A percentile compares a stretch with the other conserved stretches of the same genome.
Conservation (phyloP, 2,888 invertebrate genomes). For the Stenolophus ochropezus region DNA sequence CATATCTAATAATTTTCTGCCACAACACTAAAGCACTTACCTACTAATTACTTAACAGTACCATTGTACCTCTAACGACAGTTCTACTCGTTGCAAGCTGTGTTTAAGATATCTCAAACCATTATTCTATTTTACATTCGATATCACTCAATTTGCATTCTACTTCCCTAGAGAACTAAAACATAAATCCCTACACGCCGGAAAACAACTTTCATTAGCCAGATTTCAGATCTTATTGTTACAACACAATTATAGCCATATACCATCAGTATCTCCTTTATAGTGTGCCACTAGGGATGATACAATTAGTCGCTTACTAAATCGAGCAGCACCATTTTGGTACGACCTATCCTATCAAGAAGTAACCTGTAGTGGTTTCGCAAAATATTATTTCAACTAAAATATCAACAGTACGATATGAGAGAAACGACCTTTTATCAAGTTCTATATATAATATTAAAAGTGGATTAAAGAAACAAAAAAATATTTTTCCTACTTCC, state of each 20-base stretch:
- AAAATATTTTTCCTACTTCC: too few relatives aligned
- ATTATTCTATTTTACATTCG: background rate
- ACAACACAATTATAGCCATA: background rate
- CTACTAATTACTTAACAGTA: background rate
- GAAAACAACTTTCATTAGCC: constrained; percentile 13
- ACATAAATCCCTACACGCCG: constrained; percentile 23
- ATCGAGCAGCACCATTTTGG: too few relatives aligned
- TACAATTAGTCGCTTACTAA: background rate
- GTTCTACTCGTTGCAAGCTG: background rate
- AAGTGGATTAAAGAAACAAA: too few relatives aligned
- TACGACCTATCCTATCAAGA: too few relatives aligned
- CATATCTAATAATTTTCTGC: background rate
- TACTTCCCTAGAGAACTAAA: constrained; percentile 8
- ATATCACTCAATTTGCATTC: constrained; percentile 18
- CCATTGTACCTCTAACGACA: background rate
- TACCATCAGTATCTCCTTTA: constrained; percentile 11
- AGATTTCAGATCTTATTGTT: constrained; percentile 7
- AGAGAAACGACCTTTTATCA: too few relatives aligned
- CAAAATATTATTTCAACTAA: too few relatives aligned
- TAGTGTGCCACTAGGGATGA: constrained; percentile 6
- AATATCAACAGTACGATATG: too few relatives aligned
- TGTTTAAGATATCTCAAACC: constrained; percentile 5
- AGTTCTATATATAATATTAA: too few relatives aligned
- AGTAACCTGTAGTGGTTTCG: too few relatives aligned
- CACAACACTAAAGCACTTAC: background rate